These are phyloP conservation scores for Todus mexicanus DNA, from an alignment of 2,797 vertebrate species.

Conservation along the genomic window DNA sequence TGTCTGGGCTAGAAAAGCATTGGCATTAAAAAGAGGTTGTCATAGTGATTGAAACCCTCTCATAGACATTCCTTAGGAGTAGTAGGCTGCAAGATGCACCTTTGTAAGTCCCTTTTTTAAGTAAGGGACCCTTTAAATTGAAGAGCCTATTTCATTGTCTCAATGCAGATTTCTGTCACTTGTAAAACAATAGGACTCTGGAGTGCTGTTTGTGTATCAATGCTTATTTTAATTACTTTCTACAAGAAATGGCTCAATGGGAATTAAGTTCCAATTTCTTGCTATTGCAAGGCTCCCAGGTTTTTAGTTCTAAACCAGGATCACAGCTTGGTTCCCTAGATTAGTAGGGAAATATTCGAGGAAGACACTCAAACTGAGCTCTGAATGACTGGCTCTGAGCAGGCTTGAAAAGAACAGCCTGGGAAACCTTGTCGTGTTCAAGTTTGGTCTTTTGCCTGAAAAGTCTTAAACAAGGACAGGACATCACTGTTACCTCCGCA, in stretches of 20 bases:
- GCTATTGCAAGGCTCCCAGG: not conserved
- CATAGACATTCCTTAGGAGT: conserved; percentile 71
- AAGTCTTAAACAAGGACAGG: not conserved
- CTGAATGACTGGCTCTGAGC: not conserved
- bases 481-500: not conserved
- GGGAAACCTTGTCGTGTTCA: conserved; percentile 3
- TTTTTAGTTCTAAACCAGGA: conserved; percentile 36
- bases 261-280: conserved; percentile 47
- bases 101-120: conserved; percentile 72
- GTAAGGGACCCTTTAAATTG: conserved; percentile 72
- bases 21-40: conserved; percentile 75
- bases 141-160: conserved; percentile 73
- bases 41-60: conserved; percentile 73
- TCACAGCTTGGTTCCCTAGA: not conserved
- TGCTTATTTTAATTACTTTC: conserved; percentile 74
- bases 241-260: conserved; percentile 49
- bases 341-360: not conserved
- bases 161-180: conserved; percentile 77
- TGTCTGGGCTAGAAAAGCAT: conserved; percentile 71
- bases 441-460: not conserved
- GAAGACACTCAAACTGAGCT: conserved; percentile 21
- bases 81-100: conserved; percentile 70
- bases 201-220: conserved; percentile 71
- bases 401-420: conserved; percentile 70
- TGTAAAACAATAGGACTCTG: conserved; percentile 66